A percentile compares a stretch with the other conserved stretches of the same genome.
phyloP scores from a whole-genome alignment of 2,888 invertebrate genomes.

The Drosophila buzzatii region DNA sequence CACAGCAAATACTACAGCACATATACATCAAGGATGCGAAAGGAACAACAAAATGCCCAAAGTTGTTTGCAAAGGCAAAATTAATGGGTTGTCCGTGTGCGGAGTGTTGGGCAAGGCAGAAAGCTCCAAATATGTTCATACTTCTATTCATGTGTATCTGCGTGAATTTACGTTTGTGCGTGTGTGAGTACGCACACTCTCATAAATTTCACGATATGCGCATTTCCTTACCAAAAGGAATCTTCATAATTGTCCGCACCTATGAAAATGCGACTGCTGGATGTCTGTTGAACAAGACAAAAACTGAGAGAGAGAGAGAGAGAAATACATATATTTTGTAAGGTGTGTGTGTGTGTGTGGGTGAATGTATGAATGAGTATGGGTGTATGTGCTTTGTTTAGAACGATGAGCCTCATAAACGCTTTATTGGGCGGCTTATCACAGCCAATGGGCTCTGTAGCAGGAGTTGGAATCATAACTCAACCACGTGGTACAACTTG shows the following conservation, averaged over 20 bases:
- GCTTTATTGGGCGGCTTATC: conserved; percentile 26
- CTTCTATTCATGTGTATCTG: conserved; percentile 7
- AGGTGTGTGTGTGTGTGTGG: not conserved
- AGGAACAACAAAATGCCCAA: conserved; percentile 9
- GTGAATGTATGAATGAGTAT: not conserved
- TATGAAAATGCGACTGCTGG: conserved; percentile 1
- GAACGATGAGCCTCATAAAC: conserved; percentile 33
- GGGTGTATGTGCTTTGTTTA: conserved; percentile 7
- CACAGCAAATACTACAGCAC: conserved; percentile 14
- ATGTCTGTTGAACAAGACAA: not conserved
- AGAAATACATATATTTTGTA: not conserved
- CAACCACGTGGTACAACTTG: conserved; percentile 40
- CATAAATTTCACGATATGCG: conserved; percentile 44
- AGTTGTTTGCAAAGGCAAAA: conserved; percentile 21
- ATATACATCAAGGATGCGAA: conserved; percentile 29
- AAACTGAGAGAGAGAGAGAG: not conserved
- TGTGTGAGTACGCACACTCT: conserved; percentile 2
- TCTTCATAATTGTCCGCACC: conserved; percentile 52
- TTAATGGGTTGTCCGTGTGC: conserved; percentile 54
- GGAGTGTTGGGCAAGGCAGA: conserved; percentile 14
- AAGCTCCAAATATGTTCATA: conserved; percentile 31
- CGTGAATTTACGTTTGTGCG: not conserved
- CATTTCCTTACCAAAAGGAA: conserved; percentile 32
- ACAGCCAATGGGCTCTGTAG: not conserved
- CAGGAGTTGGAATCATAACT: conserved; percentile 31